Evolutionary conservation across 2,113 vertebrate genomes (phyloP), one percentile per base, ranked within the genome.

Genomic region (Hippocampus abdominalis): DNA sequence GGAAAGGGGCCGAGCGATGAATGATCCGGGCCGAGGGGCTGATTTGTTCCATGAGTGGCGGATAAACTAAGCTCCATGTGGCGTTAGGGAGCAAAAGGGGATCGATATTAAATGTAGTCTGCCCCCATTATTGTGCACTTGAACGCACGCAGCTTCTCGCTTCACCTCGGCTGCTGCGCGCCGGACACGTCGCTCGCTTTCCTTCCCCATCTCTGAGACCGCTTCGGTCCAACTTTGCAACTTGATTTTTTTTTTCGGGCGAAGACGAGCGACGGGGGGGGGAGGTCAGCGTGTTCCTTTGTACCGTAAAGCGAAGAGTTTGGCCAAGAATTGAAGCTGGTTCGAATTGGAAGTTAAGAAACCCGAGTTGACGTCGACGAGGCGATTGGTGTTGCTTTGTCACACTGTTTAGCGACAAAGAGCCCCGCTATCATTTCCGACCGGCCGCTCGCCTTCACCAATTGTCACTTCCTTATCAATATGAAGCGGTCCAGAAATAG

Each of bases 81-180:
- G 80, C 86, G 75, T 67, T 77, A 64, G 72, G 85, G 69, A 78
- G 65, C 70, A 63, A 77, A 70, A 69, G 54, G 60, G 46, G 40
- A 85, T 86, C 85, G 84, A 87, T 85, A 84, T 84, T 77, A 81
- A 71, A 87, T 77, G 75, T 77, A 73, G 79, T 68, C 76, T 68
- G 83, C 68, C 68, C 68, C 68, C 74, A 66, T 89, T 83, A 77
- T 87, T 81, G 81, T 81, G 85, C 79, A 71, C 67, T 60, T 32
- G 39, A 67, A 69, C 69, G 54, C 69, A 69, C 69, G 54, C 67
- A 69, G 72, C 72, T 66, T 66, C 36, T 32, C 60, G 27, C 70
- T n/a, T 69, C 21, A 32, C 1, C 23, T 64, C 29, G 59, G 9
- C 25, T 46, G 25, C 70, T 72, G 76, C 32, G 32, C 32, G 32